Conservation (phyloP, 2,888 invertebrate genomes). For the Morpho deidamia region DNA sequence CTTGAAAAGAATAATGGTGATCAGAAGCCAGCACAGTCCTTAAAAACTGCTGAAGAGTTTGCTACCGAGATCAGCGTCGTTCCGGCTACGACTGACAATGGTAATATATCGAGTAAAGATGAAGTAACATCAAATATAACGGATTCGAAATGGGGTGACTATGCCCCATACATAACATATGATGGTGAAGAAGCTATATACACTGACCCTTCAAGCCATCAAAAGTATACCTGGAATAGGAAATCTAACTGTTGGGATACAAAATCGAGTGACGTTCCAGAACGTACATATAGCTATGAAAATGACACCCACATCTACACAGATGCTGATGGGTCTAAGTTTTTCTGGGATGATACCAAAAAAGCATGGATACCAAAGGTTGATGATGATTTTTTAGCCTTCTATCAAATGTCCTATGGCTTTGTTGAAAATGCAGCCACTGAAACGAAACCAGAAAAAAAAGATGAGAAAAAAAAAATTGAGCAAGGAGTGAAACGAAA, state of each 20-base stretch:
- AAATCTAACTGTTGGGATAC: slow-evolving; percentile 69
- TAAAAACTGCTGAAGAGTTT: background rate
- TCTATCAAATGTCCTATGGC: slow-evolving; percentile 97
- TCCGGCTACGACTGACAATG: background rate
- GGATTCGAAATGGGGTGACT: slow-evolving; percentile 49
- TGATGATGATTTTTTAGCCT: slow-evolving; percentile 97
- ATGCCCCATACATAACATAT: slow-evolving; percentile 82
- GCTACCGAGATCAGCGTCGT: no score
- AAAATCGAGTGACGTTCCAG: slow-evolving; percentile 43
- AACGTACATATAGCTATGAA: slow-evolving; percentile 82
- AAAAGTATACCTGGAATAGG: slow-evolving; percentile 82
- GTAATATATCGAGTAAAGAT: background rate
- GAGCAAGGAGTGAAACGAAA: slow-evolving; percentile 72
- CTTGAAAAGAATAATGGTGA: background rate
- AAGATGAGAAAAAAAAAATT: slow-evolving; percentile 56
- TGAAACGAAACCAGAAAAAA: slow-evolving; percentile 45
- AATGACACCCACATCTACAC: slow-evolving; percentile 88
- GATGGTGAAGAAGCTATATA: slow-evolving; percentile 85
- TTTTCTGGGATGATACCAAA: slow-evolving; percentile 94
- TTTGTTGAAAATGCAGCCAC: slow-evolving; percentile 81
- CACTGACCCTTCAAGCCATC: slow-evolving; percentile 83
- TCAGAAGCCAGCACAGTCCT: background rate
- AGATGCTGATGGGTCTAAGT: slow-evolving; percentile 92
- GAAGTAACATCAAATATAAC: slow-evolving; percentile 2
- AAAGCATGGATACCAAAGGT: slow-evolving; percentile 98